phyloP scores from a whole-genome alignment of 2,113 vertebrate genomes.

The Halcyon malimbica region DNA sequence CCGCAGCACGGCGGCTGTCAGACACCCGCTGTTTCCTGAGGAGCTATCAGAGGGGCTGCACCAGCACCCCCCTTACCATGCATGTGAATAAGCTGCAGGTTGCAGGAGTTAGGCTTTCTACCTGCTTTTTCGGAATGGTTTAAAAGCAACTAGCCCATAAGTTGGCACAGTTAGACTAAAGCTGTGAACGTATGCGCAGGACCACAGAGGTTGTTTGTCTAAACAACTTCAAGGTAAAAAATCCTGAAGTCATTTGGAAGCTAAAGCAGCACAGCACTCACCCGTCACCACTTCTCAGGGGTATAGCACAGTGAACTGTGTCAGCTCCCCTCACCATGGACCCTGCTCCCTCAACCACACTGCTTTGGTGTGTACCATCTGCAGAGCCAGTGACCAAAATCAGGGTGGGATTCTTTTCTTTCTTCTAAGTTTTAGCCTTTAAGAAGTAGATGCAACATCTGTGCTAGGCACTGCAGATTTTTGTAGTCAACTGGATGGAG shows the following conservation, averaged over 20 bases:
- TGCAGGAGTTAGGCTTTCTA: neutral
- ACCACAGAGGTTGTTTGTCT: neutral
- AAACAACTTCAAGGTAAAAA: neutral
- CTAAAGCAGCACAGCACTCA: neutral
- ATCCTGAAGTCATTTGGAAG: neutral
- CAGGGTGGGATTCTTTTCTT: neutral
- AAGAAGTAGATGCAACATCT: neutral
- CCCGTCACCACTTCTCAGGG: neutral
- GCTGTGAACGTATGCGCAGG: neutral
- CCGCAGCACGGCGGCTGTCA: neutral
- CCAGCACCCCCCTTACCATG: neutral
- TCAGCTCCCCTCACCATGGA: neutral
- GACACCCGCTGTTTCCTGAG: fast-evolving
- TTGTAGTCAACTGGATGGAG: neutral
- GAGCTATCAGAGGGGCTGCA: neutral
- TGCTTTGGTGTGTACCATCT: too few species aligned
- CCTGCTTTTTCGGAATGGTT: too few species aligned
- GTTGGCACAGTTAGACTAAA: neutral
- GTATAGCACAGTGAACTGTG: neutral
- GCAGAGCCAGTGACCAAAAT: neutral
- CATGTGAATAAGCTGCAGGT: neutral
- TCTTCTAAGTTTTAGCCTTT: neutral
- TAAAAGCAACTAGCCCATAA: too few species aligned
- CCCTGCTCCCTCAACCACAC: neutral
- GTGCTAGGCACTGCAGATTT: neutral